Base-by-base conservation (phyloP, 2,797 vertebrate species). In the Cossypha caffra region DNA sequence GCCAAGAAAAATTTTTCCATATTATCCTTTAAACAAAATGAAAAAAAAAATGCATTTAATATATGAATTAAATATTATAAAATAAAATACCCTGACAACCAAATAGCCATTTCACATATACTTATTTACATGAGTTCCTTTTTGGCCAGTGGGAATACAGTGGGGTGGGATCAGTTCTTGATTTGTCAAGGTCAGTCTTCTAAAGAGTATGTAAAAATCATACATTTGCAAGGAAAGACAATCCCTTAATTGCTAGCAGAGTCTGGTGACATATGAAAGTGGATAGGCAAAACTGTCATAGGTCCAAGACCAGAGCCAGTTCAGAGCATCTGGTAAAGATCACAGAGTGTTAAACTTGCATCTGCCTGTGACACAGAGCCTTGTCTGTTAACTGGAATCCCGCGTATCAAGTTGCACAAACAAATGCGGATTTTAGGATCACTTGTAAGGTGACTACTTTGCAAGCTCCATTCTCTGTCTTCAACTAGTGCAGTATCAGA, bases 251-350 rank as follows among this genome's bases (percentile, higher is more conserved):
- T 80, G 61, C 86, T 86, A 28, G 38, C 31, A 77, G 81, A 96
- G 89, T 64, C 87, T 96, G 92, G 78, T 96, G 96, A 97, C 95
- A 96, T 93, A 86, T 92, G 89, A 88, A 96, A 96, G 95, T 96
- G 89, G 89, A 75, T 25, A 90, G 85, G 72, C 81, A 80, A 86
- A 92, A 91, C 88, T 92, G 91, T 86, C 78, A 13, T 17, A 72
- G 62, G 78, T 54, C 57, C 57, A 55, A 91, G 84, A 95, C 64
- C 87, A 95, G 87, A 90, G 84, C 55, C 94, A 87, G 91, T 80
- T 92, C 52, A 75, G 92, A 93, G 91, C 91, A 93, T 97, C 95
- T 96, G 95, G 95, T 71, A 81, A 97, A 90, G 92, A 95, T 96
- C 96, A 94, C 28, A 33, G 90, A n/a, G 86, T 48, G 91, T 93